Base-by-base conservation (phyloP, 2,888 invertebrate genomes). In the Deroplatys truncata region DNA sequence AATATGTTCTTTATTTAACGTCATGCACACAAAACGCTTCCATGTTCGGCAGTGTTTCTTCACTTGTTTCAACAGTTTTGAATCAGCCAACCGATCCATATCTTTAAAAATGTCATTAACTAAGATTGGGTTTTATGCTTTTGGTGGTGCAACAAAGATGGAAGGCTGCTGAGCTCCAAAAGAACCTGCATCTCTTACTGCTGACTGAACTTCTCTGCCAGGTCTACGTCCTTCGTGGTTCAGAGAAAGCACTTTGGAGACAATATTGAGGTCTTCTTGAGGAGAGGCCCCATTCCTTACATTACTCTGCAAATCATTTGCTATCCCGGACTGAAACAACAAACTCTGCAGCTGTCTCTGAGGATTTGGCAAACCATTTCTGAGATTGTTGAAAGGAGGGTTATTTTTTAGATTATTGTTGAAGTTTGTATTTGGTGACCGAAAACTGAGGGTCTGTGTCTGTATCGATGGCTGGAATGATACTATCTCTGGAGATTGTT, bases 191-290 rank as follows among this genome's bases (percentile, higher is more conserved):
- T 72, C 20, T 16, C 56, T 72, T 1, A 25, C 56, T 28, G 13
- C 35, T 25, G 29, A 29, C 25, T 31, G 31, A 2, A 83, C 82
- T 35, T 87, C 87, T 15, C 87, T 87, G n/a, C 35, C 35, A 5
- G 87, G 35, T n/a, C 87, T 87, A 10, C 89, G 89, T 28, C 90
- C 89, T 56, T 90, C 96, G 92, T 97, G 97, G 93, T 97, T 97
- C 89, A 97, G 93, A 15, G 97, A 97, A 92, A 97, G 93, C 90
- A 97, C 96, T 94, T 97, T 97, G 85, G 97, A 96, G 82, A 97
- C 97, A 92, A 97, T 96, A 92, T 96, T 97, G 88, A 97, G 94
- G 93, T 97, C 97, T 92, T 97, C 97, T 89, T 95, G 95, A 91
- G 94, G 94, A 91, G 95, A 94, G 84, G 94, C 94, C 49, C 93